phyloP scores from a whole-genome alignment of 1,140 invertebrate genomes.

The Macrobrachium nipponense region DNA sequence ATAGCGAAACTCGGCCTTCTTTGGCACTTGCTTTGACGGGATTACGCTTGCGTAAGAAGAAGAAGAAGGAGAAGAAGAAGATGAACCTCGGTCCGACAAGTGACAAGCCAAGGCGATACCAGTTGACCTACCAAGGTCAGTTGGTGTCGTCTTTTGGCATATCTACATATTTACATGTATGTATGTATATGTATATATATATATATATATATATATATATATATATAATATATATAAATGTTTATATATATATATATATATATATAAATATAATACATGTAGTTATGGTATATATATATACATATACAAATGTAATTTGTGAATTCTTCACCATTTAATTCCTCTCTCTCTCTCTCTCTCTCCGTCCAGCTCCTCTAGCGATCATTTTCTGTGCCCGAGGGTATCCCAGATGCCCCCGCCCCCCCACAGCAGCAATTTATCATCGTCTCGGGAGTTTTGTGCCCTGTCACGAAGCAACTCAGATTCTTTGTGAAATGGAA shows the following conservation, averaged over 20 bases:
- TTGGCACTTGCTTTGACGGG: no score
- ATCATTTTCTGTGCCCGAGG: background rate
- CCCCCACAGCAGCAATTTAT: no score
- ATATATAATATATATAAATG: slow-evolving; percentile 16
- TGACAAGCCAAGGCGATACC: no score
- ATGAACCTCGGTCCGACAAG: no score
- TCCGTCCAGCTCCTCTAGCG: background rate
- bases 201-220: slow-evolving; percentile 16
- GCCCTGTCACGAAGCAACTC: no score
- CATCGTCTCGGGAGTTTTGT: no score
- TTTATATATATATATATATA: slow-evolving; percentile 9
- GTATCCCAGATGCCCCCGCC: background rate
- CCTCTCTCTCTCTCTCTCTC: slow-evolving; percentile 24
- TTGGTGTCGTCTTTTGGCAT: background rate
- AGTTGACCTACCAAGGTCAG: background rate
- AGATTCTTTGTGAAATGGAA: no score
- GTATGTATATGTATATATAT: slow-evolving; percentile 6
- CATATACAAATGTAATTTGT: slow-evolving; percentile 5
- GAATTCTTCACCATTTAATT: background rate
- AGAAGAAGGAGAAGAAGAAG: no score
- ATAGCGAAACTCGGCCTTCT: no score
- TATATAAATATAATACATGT: background rate
- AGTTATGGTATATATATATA: slow-evolving; percentile 18
- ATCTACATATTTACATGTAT: background rate
- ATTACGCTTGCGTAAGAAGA: no score